Conservation (phyloP, 1,140 invertebrate species). For the Orius insidiosus region DNA sequence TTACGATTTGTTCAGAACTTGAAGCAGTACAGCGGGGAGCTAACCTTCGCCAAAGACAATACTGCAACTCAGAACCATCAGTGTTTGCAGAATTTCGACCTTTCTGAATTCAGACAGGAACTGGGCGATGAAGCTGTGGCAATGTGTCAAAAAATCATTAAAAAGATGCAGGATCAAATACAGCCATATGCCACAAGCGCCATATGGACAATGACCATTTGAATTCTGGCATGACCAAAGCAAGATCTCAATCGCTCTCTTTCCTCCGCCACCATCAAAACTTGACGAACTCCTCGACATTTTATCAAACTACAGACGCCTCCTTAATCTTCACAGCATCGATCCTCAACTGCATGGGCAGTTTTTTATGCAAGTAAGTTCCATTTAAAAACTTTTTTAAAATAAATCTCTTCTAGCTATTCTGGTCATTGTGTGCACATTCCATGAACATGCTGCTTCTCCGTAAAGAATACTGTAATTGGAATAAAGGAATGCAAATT, state of each 20-base stretch:
- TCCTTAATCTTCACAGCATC: constrained; percentile 49
- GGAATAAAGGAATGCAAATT: constrained; percentile 95
- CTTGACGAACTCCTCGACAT: constrained; percentile 36
- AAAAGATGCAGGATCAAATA: constrained; percentile 60
- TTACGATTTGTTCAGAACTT: constrained; percentile 71
- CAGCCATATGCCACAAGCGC: constrained; percentile 77
- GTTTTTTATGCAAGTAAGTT: constrained; percentile 54
- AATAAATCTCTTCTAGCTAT: constrained; percentile 43
- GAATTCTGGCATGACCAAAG: constrained; percentile 32
- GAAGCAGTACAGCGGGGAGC: constrained; percentile 60
- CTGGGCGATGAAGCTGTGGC: constrained; percentile 70
- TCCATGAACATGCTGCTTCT: constrained; percentile 86
- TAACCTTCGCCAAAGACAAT: constrained; percentile 70
- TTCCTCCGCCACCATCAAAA: constrained; percentile 21
- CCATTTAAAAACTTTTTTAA: constrained; percentile 4
- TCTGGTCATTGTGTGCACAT: constrained; percentile 86
- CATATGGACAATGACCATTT: constrained; percentile 88
- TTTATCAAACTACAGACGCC: constrained; percentile 40
- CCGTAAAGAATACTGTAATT: constrained; percentile 92
- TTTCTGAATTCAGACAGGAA: constrained; percentile 75
- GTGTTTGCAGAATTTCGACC: constrained; percentile 77
- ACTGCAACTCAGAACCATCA: constrained; percentile 85
- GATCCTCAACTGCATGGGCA: constrained; percentile 59
- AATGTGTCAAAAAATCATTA: constrained; percentile 60
- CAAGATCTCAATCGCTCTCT: constrained; percentile 19